Percentiles rank a stretch among this genome's conserved stretches.
phyloP scores from a whole-genome alignment of 2,888 invertebrate genomes.

The Athalia circularis region DNA sequence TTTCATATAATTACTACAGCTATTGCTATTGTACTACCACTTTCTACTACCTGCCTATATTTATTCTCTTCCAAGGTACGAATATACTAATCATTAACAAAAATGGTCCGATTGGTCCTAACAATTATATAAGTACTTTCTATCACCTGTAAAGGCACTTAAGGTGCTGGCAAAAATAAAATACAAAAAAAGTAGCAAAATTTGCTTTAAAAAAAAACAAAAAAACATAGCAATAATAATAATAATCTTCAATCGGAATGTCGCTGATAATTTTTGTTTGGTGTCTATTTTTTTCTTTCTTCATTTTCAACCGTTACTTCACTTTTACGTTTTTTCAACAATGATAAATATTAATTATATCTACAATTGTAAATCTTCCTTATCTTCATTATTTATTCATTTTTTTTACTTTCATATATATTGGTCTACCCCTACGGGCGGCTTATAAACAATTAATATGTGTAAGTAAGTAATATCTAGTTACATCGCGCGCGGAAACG shows the following conservation, averaged over 20 bases:
- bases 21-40: not conserved
- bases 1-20: not conserved
- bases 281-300: too few relatives aligned
- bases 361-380: constrained; percentile 16
- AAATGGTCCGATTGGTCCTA: constrained; percentile 30
- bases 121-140: constrained; percentile 46
- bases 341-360: constrained; percentile 31
- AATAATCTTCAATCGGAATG: constrained; percentile 22
- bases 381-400: not conserved
- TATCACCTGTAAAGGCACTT: constrained; percentile 45
- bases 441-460: constrained; percentile 24
- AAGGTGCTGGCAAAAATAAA: constrained; percentile 42
- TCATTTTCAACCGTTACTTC: too few relatives aligned
- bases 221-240: not conserved
- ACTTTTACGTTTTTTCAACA: not conserved
- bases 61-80: constrained; percentile 25
- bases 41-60: not conserved
- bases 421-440: constrained; percentile 1
- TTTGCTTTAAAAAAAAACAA: constrained; percentile 15
- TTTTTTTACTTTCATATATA: constrained; percentile 15
- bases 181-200: constrained; percentile 6
- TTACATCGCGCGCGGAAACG: constrained; percentile 8
- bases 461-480: constrained; percentile 19
- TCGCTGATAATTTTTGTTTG: constrained; percentile 6
- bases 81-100: constrained; percentile 36